Evolutionary conservation across 2,113 vertebrate species (phyloP).

Genomic region (Ameiurus melas): DNA sequence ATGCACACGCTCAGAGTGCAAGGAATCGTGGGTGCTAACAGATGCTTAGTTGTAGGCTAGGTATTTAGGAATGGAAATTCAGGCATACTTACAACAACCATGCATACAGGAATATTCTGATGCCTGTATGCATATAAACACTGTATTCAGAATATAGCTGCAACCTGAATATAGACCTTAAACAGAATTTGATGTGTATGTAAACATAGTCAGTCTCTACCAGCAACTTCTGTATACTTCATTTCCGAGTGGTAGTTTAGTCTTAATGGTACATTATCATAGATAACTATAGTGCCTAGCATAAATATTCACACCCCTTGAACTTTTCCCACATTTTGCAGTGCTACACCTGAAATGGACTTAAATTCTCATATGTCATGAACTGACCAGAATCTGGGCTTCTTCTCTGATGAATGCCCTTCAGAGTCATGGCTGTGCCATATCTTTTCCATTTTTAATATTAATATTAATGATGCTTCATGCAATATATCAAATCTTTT

Average conservation of each 20-base stretch:
- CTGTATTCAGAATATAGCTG: too few species aligned
- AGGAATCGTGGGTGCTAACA: too few species aligned
- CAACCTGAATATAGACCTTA: too few species aligned
- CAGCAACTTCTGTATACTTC: background rate
- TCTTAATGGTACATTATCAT: background rate
- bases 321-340: background rate
- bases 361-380: background rate
- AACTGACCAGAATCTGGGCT: background rate
- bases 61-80: too few species aligned
- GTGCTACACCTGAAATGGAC: background rate
- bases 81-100: too few species aligned
- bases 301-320: background rate
- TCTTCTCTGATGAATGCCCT: too few species aligned
- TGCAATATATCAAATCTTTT: background rate
- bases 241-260: background rate
- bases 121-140: too few species aligned
- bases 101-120: too few species aligned
- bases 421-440: background rate
- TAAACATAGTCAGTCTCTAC: background rate
- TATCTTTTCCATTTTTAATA: background rate
- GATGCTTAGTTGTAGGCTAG: too few species aligned
- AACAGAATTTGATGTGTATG: too few species aligned
- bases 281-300: background rate
- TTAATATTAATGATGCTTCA: background rate
- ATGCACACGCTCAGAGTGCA: too few species aligned